phyloP scores from a whole-genome alignment of 2,797 vertebrate genomes.

The Meriones psammophilus region DNA sequence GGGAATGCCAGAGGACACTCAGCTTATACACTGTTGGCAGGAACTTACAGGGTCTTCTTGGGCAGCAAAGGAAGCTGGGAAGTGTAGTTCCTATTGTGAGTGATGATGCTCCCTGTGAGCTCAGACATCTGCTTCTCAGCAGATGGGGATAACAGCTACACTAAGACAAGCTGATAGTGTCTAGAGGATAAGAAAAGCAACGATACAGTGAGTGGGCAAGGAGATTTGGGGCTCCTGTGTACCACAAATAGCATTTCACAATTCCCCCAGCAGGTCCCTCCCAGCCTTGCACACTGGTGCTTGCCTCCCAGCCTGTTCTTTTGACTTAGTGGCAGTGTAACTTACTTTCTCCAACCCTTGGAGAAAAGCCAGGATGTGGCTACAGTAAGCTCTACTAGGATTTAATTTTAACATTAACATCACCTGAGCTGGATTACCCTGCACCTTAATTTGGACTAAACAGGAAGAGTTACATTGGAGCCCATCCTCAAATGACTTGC shows the following conservation, averaged over 20 bases:
- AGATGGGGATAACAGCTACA: not conserved
- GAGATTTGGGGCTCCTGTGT: not conserved
- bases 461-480: not conserved
- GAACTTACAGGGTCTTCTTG: not conserved
- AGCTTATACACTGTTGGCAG: not conserved
- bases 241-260: constrained; percentile 32
- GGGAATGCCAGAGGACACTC: not conserved
- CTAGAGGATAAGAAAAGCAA: not conserved
- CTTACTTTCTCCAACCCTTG: not conserved
- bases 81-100: not conserved
- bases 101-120: not conserved
- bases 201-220: not conserved
- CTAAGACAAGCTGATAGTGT: not conserved
- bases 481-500: not conserved
- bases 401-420: constrained; percentile 24
- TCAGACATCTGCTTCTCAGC: not conserved
- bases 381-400: not conserved
- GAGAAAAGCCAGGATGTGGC: not conserved
- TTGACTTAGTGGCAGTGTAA: not conserved
- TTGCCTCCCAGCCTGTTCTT: constrained; percentile 37
- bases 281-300: not conserved
- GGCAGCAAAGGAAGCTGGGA: not conserved
- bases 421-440: constrained; percentile 2
- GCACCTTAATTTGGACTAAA: constrained; percentile 42
- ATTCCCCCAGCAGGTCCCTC: not conserved